Evolutionary conservation across 1,140 invertebrate genomes (phyloP).

Genomic region (Drosophila melanica): DNA sequence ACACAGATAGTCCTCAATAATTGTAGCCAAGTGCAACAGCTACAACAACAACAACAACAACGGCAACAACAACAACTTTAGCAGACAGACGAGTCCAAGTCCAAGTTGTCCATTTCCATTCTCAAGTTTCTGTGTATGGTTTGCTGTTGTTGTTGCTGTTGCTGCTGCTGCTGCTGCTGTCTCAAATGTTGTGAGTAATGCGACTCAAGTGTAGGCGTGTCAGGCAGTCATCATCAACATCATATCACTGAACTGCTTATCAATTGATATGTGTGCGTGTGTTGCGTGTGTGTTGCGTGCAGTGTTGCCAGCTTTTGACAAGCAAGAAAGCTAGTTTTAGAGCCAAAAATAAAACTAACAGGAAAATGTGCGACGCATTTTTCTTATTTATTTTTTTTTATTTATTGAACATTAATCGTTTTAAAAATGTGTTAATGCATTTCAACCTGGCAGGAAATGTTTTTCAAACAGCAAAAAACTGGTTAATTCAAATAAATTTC

Average conservation of each 20-base stretch:
- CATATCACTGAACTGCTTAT: slow-evolving; percentile 40
- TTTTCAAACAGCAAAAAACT: too few species aligned
- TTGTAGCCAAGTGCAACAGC: slow-evolving; percentile 47
- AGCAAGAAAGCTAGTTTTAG: slow-evolving; percentile 30
- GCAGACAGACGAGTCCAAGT: slow-evolving; percentile 26
- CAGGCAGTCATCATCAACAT: slow-evolving; percentile 33
- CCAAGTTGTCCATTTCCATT: slow-evolving; percentile 24
- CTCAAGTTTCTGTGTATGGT: slow-evolving; percentile 22
- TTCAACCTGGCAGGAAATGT: too few species aligned
- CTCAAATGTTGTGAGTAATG: slow-evolving; percentile 41
- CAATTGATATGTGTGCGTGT: slow-evolving; percentile 34
- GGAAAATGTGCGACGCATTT: too few species aligned
- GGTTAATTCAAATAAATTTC: too few species aligned
- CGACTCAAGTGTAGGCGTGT: slow-evolving; percentile 50
- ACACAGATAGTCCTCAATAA: slow-evolving; percentile 45
- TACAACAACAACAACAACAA: slow-evolving; percentile 2
- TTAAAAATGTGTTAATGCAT: too few species aligned
- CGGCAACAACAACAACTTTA: slow-evolving; percentile 11
- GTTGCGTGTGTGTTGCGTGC: slow-evolving; percentile 3
- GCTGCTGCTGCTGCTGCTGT: slow-evolving; percentile 8
- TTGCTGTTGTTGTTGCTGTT: not conserved
- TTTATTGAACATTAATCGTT: too few species aligned
- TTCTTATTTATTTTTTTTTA: too few species aligned
- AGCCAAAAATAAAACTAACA: not conserved
- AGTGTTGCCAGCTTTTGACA: slow-evolving; percentile 1